Conservation (phyloP, 2,113 vertebrate genomes). For the Scomber scombrus region DNA sequence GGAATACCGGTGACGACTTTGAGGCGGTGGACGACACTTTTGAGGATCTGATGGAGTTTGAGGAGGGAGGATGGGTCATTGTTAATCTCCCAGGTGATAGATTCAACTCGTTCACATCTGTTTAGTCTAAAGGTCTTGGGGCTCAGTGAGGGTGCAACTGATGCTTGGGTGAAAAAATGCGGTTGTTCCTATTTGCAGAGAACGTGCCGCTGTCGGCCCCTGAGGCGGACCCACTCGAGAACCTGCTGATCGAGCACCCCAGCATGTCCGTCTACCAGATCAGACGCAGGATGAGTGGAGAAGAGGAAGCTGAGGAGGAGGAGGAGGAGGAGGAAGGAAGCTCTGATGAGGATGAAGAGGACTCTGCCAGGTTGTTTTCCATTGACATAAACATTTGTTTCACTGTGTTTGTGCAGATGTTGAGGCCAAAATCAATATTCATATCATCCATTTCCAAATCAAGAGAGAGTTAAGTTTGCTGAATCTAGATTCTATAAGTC, state of each 20-base stretch:
- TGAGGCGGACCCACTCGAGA: conserved; percentile 75
- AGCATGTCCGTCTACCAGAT: conserved; percentile 86
- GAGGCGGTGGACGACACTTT: conserved; percentile 21
- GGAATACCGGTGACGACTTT: conserved; percentile 50
- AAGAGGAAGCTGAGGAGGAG: conserved; percentile 67
- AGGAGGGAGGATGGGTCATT: conserved; percentile 85
- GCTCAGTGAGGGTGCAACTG: not conserved
- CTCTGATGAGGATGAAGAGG: conserved; percentile 71
- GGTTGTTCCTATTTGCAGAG: conserved; percentile 54
- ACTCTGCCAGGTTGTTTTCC: conserved; percentile 69
- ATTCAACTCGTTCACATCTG: not conserved
- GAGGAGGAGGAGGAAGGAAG: conserved; percentile 55
- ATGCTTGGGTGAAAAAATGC: not conserved
- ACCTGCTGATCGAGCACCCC: conserved; percentile 85
- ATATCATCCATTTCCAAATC: not conserved
- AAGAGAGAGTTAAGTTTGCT: not conserved
- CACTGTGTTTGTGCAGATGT: too few relatives aligned
- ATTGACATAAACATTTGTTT: not conserved
- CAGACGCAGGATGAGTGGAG: conserved; percentile 33
- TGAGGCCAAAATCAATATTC: not conserved
- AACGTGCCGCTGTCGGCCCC: conserved; percentile 28
- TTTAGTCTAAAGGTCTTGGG: too few relatives aligned
- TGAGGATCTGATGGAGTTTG: conserved; percentile 77
- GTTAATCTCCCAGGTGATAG: conserved; percentile 80
- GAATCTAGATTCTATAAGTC: not conserved